A percentile compares a stretch with the other conserved stretches of the same genome.
Evolutionary conservation across 2,113 vertebrate genomes (phyloP).

Genomic region (Scortum barcoo): DNA sequence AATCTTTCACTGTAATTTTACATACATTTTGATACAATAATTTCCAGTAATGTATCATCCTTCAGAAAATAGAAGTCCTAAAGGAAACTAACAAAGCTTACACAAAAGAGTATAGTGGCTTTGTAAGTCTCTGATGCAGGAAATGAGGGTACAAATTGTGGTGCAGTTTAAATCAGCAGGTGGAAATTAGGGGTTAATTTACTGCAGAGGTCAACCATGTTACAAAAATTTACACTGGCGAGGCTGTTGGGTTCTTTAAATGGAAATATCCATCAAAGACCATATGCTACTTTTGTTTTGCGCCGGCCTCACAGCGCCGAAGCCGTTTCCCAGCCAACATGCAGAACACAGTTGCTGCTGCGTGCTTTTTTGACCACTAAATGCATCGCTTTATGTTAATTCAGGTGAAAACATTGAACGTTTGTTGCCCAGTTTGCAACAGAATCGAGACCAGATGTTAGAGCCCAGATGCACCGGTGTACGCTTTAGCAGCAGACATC

Average conservation of each 20-base stretch:
- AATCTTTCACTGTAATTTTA: neutral
- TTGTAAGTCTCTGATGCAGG: constrained; percentile 13
- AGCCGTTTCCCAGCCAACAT: constrained; percentile 23
- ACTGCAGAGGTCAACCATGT: constrained; percentile 30
- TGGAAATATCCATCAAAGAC: constrained; percentile 54
- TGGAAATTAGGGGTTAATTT: constrained; percentile 11
- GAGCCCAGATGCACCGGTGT: constrained; percentile 63
- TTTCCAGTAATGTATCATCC: neutral
- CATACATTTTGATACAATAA: neutral
- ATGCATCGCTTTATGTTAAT: constrained; percentile 65
- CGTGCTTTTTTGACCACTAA: constrained; percentile 56
- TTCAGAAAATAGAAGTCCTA: neutral
- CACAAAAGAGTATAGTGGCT: neutral
- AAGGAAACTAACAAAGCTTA: neutral
- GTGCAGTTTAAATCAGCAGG: constrained; percentile 4
- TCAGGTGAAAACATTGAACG: constrained; percentile 63
- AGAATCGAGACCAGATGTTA: constrained; percentile 74
- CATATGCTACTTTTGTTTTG: constrained; percentile 50
- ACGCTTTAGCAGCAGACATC: constrained; percentile 39
- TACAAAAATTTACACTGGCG: neutral
- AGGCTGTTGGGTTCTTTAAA: constrained; percentile 25
- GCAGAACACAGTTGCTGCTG: constrained; percentile 28
- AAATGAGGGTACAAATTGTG: constrained; percentile 34
- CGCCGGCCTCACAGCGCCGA: neutral
- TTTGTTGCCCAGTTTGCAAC: constrained; percentile 62